Conservation (phyloP, 2,888 invertebrate genomes). For the Coelinius sp. region DNA sequence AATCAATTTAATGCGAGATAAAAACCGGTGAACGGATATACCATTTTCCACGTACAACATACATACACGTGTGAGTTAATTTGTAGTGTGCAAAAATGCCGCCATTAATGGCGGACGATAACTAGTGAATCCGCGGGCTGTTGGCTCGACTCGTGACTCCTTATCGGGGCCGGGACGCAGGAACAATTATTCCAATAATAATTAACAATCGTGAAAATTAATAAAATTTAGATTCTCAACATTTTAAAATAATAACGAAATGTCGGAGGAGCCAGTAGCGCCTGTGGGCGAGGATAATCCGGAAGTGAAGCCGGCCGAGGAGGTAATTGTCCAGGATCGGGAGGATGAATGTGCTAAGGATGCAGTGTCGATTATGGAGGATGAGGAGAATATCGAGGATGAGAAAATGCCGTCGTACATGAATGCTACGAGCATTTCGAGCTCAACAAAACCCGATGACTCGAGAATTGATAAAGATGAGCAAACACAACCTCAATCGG, state of each 20-base stretch:
- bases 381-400: slow-evolving; percentile 49
- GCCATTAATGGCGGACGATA: slow-evolving; percentile 15
- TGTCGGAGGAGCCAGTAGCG: slow-evolving; percentile 26
- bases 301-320: slow-evolving; percentile 16
- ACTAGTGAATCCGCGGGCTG: slow-evolving; percentile 7
- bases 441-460: slow-evolving; percentile 54
- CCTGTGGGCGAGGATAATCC: slow-evolving; percentile 25
- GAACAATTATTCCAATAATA: background rate
- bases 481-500: slow-evolving; percentile 21
- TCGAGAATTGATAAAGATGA: slow-evolving; percentile 37
- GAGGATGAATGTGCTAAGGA: slow-evolving; percentile 37
- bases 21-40: too few relatives aligned
- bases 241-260: slow-evolving; percentile 35
- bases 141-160: background rate
- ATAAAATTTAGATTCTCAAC: background rate
- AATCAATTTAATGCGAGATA: too few relatives aligned
- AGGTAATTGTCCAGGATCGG: background rate
- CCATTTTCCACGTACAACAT: too few relatives aligned
- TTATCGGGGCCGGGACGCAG: slow-evolving; percentile 1
- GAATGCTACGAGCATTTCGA: slow-evolving; percentile 50
- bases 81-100: slow-evolving; percentile 4
- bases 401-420: slow-evolving; percentile 64
- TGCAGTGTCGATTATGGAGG: slow-evolving; percentile 51
- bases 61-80: background rate
- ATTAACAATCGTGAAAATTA: slow-evolving; percentile 34